Conservation (phyloP, 2,888 invertebrate species). For the Cosmopolites sordidus region DNA sequence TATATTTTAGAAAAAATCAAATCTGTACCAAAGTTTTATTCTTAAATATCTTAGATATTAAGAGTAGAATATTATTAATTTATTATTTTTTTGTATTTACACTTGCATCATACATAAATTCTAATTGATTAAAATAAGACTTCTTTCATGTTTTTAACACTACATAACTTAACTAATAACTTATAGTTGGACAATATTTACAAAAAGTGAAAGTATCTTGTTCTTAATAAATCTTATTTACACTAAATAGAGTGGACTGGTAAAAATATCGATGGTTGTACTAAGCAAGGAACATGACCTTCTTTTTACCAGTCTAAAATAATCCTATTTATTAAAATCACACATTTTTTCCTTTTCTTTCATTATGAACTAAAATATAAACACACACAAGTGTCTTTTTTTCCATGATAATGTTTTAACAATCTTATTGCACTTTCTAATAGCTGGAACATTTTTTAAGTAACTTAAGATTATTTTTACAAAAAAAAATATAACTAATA, state of each 20-base stretch:
- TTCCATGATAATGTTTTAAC: slow-evolving; percentile 12
- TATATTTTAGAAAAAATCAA: no score
- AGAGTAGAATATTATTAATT: neutral
- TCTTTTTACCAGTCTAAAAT: neutral
- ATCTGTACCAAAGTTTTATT: neutral
- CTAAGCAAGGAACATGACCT: neutral
- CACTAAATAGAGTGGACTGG: slow-evolving; percentile 30
- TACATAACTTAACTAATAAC: slow-evolving; percentile 9
- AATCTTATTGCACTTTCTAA: no score
- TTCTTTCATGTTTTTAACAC: neutral
- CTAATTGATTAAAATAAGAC: neutral
- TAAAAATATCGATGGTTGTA: neutral
- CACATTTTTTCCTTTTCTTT: slow-evolving; percentile 38
- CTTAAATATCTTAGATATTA: slow-evolving; percentile 2
- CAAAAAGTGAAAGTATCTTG: slow-evolving; percentile 40
- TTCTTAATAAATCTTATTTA: slow-evolving; percentile 39
- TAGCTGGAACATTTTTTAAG: no score
- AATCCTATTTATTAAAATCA: slow-evolving; percentile 41
- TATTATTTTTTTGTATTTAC: neutral
- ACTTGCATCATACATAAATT: neutral
- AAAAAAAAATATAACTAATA: no score
- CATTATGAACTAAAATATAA: slow-evolving; percentile 36
- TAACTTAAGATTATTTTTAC: no score
- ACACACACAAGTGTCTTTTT: slow-evolving; percentile 37
- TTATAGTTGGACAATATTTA: slow-evolving; percentile 42